Evolutionary conservation across 1,140 invertebrate genomes (phyloP), one percentile per base, ranked within the genome.

Genomic region (Caenorhabditis latens): DNA sequence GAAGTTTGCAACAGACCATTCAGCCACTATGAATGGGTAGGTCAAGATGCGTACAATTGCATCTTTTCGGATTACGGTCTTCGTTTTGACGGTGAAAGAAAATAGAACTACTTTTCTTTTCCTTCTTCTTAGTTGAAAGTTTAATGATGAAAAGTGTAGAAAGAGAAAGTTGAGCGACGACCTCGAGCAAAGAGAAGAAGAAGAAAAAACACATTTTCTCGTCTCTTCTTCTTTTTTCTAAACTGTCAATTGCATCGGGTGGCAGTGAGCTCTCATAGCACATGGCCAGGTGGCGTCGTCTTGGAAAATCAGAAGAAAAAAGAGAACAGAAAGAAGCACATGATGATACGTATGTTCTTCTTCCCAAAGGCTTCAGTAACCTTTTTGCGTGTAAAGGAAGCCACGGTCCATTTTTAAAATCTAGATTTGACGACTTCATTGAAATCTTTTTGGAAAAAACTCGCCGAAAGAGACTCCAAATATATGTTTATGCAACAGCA

Each of bases 71-170:
- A 79, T 79, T 79, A 79, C 71, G 71, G 71, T 79, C 46, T 13
- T 65, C 40, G 32, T 40, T 50, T 19, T 50, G 14, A 48, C 71
- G 71, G 71, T 5, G 43, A 65, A 40, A 40, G n/a, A n/a, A 65
- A 65, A 21, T 16, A 65, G 11, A 40, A 40, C 21, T n/a, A 71
- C 32, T 40, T n/a, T 57, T 55, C 58, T 24, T 50, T 24, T 57
- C 53, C 53, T 84, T 84, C 48, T 84, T 50, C 53, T 84, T 32
- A 32, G 21, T 63, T 61, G 84, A 63, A 61, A 61, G 84, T 14
- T 58, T 11, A 43, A 43, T 43, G 84, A 43, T 61, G 42, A 67
- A 57, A 50, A 57, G 82, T 53, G 82, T 9, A 42, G 82, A 55
- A n/a, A 50, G 53, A 83, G 82, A 24, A 19, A 83, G 71, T 19